These are phyloP conservation scores for Leucosticte australis DNA, from an alignment of 2,113 vertebrate species.

Conservation along the genomic window DNA sequence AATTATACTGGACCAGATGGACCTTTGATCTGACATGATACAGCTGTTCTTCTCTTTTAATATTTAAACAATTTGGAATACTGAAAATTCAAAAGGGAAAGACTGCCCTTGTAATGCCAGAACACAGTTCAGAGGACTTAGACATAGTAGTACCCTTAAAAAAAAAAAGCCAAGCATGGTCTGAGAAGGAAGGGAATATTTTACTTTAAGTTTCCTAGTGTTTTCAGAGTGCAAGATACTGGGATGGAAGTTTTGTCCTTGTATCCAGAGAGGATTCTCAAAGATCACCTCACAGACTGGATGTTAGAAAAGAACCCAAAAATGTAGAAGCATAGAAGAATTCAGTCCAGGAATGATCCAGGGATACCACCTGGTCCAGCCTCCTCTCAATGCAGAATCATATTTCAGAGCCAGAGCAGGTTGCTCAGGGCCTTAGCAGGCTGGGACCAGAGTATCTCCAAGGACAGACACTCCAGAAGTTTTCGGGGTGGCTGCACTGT, in stretches of 20 bases:
- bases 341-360: not conserved
- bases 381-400: not conserved
- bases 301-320: not conserved
- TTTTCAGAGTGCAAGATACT: not conserved
- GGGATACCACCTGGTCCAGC: not conserved
- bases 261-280: not conserved
- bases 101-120: not conserved
- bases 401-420: not conserved
- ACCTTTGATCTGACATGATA: not conserved
- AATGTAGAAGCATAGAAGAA: not conserved
- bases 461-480: not conserved
- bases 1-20: not conserved
- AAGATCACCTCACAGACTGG: not conserved
- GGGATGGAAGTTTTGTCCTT: not conserved
- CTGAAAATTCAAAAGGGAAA: not conserved
- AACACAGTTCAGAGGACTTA: not conserved
- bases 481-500: fast-evolving
- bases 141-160: not conserved
- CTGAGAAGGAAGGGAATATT: not conserved
- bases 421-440: not conserved
- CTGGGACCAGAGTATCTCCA: not conserved
- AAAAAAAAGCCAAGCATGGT: not conserved
- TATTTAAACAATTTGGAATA: not conserved
- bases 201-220: not conserved
- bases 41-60: not conserved